Percentiles rank a stretch among this genome's conserved stretches.
phyloP scores from a whole-genome alignment of 2,888 invertebrate genomes.

The Coelopa pilipes region DNA sequence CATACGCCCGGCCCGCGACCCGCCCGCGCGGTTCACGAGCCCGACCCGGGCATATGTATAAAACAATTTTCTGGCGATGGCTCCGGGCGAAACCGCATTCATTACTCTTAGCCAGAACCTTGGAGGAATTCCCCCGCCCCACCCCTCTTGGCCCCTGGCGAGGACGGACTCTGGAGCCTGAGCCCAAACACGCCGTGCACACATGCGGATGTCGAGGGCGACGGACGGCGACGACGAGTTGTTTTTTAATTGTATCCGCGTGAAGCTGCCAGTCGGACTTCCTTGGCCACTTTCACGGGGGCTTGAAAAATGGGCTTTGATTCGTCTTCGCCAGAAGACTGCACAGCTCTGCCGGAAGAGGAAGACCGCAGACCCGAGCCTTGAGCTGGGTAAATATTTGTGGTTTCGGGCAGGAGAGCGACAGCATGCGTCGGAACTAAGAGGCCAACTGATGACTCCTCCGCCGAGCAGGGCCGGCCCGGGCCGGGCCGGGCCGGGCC shows the following conservation, averaged over 20 bases:
- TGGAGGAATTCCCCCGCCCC: slow-evolving; percentile 51
- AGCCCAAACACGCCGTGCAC: background rate
- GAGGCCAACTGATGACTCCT: slow-evolving; percentile 59
- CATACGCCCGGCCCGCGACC: background rate
- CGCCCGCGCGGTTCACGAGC: too few relatives aligned
- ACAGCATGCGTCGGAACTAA: slow-evolving; percentile 62
- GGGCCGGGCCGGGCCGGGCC: slow-evolving; percentile 32
- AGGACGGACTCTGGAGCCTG: background rate
- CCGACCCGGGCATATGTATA: background rate
- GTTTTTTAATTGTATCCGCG: slow-evolving; percentile 21
- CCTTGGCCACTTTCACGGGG: slow-evolving; percentile 57
- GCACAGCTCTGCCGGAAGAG: slow-evolving; percentile 30
- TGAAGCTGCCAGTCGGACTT: slow-evolving; percentile 45
- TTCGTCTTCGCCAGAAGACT: slow-evolving; percentile 41
- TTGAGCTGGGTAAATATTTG: slow-evolving; percentile 66
- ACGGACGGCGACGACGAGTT: background rate
- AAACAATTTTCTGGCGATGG: slow-evolving; percentile 41
- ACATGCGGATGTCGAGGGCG: background rate
- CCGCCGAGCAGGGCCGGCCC: slow-evolving; percentile 38
- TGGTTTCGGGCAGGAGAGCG: slow-evolving; percentile 62
- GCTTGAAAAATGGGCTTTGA: slow-evolving; percentile 61
- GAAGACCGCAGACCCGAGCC: slow-evolving; percentile 51
- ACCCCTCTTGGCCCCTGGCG: too few relatives aligned
- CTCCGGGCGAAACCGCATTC: slow-evolving; percentile 62
- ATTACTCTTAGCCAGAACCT: slow-evolving; percentile 62